Percentiles rank a stretch among this genome's conserved stretches.
Conservation (phyloP, 2,113 vertebrate genomes). For the Carassius carassius region DNA sequence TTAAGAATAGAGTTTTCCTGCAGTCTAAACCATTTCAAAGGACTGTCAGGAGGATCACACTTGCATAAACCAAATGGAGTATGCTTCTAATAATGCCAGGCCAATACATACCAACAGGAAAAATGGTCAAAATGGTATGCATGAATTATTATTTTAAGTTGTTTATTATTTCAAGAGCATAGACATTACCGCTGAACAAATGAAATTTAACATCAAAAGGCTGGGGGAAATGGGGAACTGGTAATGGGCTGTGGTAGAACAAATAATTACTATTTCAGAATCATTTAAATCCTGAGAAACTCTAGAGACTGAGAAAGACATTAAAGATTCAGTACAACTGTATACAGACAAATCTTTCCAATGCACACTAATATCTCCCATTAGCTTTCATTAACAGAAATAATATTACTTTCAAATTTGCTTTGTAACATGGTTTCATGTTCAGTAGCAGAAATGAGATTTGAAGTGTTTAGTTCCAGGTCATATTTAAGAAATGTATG, state of each 20-base stretch:
- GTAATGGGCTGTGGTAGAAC: conserved; percentile 11
- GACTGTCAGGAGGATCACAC: conserved; percentile 27
- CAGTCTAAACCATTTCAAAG: conserved; percentile 28
- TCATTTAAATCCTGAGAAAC: not conserved
- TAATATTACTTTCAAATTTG: conserved; percentile 9
- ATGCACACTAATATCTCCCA: conserved; percentile 34
- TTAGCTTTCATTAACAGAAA: conserved; percentile 26
- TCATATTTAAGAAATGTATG: conserved; percentile 6
- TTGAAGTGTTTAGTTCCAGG: conserved; percentile 20
- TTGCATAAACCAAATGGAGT: not conserved
- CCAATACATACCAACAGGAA: conserved; percentile 4
- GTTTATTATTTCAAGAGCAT: not conserved
- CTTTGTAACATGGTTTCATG: conserved; percentile 22
- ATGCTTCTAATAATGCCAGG: not conserved
- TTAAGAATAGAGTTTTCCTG: not conserved
- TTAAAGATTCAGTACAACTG: conserved; percentile 24
- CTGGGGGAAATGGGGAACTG: no score
- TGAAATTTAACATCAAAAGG: not conserved
- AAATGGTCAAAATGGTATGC: not conserved
- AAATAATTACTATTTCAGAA: conserved; percentile 32
- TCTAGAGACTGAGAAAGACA: not conserved
- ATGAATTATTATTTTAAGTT: not conserved
- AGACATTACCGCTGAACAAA: not conserved
- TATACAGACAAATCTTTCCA: conserved; percentile 16
- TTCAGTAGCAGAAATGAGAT: conserved; percentile 1